A percentile compares a stretch with the other conserved stretches of the same genome.
Conservation (phyloP, 1,140 invertebrate genomes). For the Trachymyrmex cornetzi region DNA sequence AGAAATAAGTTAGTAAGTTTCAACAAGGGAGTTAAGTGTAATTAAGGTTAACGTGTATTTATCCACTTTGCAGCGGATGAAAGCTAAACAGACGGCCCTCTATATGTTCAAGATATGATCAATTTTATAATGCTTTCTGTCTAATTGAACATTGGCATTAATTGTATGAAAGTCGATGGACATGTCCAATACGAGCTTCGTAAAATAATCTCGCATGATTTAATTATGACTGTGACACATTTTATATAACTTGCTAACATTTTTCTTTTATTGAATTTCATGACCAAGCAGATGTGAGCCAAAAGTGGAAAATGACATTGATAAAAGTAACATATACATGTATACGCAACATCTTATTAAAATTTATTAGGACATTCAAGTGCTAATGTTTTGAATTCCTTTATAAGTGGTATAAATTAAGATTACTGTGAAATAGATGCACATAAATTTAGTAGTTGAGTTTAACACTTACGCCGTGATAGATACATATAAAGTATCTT, state of each 20-base stretch:
- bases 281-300: not conserved
- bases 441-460: not conserved
- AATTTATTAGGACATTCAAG: constrained; percentile 13
- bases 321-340: not conserved
- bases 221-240: constrained; percentile 30
- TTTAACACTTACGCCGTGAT: not conserved
- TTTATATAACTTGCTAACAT: not conserved
- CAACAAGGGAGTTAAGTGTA: constrained; percentile 31
- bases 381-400: constrained; percentile 8
- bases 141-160: constrained; percentile 5
- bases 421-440: not conserved
- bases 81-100: constrained; percentile 21
- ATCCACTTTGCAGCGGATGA: constrained; percentile 28
- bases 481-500: not conserved
- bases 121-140: constrained; percentile 46
- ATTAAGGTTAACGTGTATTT: constrained; percentile 46
- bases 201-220: constrained; percentile 36
- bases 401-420: not conserved
- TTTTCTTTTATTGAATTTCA: constrained; percentile 2
- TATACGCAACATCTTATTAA: not conserved
- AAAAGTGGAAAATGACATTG: not conserved
- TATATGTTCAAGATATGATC: constrained; percentile 34
- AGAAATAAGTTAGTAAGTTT: constrained; percentile 23
- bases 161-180: constrained; percentile 48
- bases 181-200: not conserved